These are phyloP conservation scores for Eupleurogrammus muticus DNA, from an alignment of 2,797 vertebrate species.

Conservation along the genomic window DNA sequence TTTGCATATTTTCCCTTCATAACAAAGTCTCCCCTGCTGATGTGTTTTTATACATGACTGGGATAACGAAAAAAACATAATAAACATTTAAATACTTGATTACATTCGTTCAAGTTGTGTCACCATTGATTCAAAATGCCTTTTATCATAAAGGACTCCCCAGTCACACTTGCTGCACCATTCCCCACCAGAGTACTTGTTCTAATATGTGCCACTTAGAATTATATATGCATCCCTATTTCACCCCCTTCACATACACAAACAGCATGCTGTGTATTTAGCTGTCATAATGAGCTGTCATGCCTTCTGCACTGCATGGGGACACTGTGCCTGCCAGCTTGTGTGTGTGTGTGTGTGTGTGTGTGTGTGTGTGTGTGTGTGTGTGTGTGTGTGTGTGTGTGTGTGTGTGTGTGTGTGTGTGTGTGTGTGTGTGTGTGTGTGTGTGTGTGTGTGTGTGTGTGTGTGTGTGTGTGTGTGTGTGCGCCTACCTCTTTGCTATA, in stretches of 20 bases:
- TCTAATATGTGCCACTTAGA: conserved; percentile 77
- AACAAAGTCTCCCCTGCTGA: conserved; percentile 32
- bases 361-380: conserved; percentile 16
- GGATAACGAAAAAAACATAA: conserved; percentile 63
- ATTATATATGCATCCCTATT: conserved; percentile 79
- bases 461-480: conserved; percentile 20
- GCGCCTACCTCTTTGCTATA: background rate
- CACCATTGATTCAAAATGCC: conserved; percentile 72
- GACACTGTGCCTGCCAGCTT: conserved; percentile 73
- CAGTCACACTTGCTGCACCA: conserved; percentile 59
- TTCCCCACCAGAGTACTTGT: conserved; percentile 71
- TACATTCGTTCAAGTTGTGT: conserved; percentile 69
- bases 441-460: conserved; percentile 21
- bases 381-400: conserved; percentile 26
- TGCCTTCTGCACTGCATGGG: conserved; percentile 75
- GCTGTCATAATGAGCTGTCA: conserved; percentile 85
- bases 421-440: conserved; percentile 21
- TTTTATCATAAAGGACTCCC: conserved; percentile 79
- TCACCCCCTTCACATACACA: conserved; percentile 62
- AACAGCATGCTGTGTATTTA: conserved; percentile 82
- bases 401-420: conserved; percentile 17
- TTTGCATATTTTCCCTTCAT: conserved; percentile 39
- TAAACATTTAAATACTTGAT: conserved; percentile 77
- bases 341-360: conserved; percentile 32
- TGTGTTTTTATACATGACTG: conserved; percentile 57